Base-by-base conservation (phyloP, 2,113 vertebrate species). In the Enhydra lutris region DNA sequence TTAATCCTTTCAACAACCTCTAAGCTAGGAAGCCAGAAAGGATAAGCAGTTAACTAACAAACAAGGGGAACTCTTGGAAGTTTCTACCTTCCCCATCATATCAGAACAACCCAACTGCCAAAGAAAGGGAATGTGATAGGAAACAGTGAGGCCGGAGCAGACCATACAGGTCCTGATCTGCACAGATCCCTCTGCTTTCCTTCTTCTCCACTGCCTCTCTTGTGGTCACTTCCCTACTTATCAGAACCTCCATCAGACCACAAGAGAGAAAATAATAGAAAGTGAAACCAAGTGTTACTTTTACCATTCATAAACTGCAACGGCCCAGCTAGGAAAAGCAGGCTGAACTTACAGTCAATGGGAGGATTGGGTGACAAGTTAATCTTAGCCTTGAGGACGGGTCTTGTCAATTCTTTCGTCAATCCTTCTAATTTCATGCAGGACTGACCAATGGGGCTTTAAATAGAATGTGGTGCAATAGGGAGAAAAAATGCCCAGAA, bases 231-330 rank as follows among this genome's bases (percentile, higher is more conserved):
- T 93, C 74, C 83, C 94, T 96, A n/a, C 21, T 93, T 79, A 78
- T 81, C 45, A 95, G 73, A 92, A 59, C n/a, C 79, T 96, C 78
- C 86, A 78, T 89, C 52, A 91, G 90, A 97, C 94, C 95, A 98
- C 76, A 89, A 81, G 81, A 96, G 91, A 97, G 57, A 96, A 97
- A 95, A 95, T 57, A 93, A 90, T 20, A 94, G 86, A 94, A 91
- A 97, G 23, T 61, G 74, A 96, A 93, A 94, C 55, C 81, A 84
- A 97, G n/a, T 39, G 47, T 55, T 84, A 50, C 45, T 87, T 90
- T 87, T 74, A 93, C 63, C 90, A 36, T 52, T 76, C 36, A 89
- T 34, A 71, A 92, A 97, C 55, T 92, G 21, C 31, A 57, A 82
- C 1, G 73, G 69, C 74, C 74, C 80, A 91, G 88, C 34, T 83